A percentile compares a stretch with the other conserved stretches of the same genome.
Conservation (phyloP, 2,888 invertebrate species). For the Chelonus formosanus region DNA sequence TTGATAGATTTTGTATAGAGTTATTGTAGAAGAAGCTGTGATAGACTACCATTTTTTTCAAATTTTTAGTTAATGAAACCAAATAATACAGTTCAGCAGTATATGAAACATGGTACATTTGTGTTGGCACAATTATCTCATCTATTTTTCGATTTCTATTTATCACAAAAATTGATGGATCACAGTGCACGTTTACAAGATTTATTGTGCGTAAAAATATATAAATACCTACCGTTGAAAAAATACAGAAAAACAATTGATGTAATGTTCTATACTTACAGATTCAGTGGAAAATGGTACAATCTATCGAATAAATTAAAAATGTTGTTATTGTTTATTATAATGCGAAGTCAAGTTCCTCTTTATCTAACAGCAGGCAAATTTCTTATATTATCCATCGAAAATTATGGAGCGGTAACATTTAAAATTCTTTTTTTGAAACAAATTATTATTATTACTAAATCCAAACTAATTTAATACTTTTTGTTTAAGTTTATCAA, state of each 20-base stretch:
- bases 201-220: not conserved
- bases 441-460: not conserved
- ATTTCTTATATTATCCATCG: slow-evolving; percentile 14
- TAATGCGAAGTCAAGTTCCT: slow-evolving; percentile 14
- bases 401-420: slow-evolving; percentile 17
- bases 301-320: not conserved
- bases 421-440: not conserved
- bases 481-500: slow-evolving; percentile 27
- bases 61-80: not conserved
- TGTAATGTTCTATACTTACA: not conserved
- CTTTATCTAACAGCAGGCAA: slow-evolving; percentile 21
- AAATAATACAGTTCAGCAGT: not conserved
- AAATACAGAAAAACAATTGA: not conserved
- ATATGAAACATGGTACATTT: not conserved
- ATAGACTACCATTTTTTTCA: not conserved
- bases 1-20: not conserved
- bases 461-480: not conserved
- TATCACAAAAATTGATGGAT: not conserved
- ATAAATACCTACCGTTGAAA: not conserved
- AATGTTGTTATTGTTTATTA: slow-evolving; percentile 13
- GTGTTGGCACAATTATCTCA: not conserved
- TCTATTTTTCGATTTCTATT: not conserved
- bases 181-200: not conserved
- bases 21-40: not conserved
- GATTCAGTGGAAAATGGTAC: slow-evolving; percentile 9